These are phyloP conservation scores for Solenopsis fugax DNA, from an alignment of 1,140 invertebrate species.

Conservation along the genomic window DNA sequence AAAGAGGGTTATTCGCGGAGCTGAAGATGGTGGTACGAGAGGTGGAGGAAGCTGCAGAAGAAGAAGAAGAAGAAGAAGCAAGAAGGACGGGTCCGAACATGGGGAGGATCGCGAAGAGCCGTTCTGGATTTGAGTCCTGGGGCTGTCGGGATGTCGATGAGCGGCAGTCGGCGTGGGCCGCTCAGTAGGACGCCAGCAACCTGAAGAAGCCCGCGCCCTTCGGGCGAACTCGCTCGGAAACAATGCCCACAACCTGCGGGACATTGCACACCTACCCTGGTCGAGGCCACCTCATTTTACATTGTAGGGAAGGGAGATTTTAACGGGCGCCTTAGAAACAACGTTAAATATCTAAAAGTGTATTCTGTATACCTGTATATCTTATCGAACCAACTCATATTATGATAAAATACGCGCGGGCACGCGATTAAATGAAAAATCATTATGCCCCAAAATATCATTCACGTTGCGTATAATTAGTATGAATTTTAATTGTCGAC, in stretches of 20 bases:
- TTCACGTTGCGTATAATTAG: not conserved
- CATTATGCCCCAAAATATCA: not conserved
- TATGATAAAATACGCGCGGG: not conserved
- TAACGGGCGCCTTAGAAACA: conserved; percentile 17
- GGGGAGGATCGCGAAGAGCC: conserved; percentile 71
- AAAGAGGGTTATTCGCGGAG: conserved; percentile 42
- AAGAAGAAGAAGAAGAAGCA: conserved; percentile 37
- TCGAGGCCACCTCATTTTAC: conserved; percentile 72
- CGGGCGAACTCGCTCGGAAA: conserved; percentile 80
- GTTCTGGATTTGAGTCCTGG: conserved; percentile 79
- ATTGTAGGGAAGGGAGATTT: conserved; percentile 55
- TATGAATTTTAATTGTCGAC: not conserved
- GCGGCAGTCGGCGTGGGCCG: conserved; percentile 85
- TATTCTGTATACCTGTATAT: not conserved
- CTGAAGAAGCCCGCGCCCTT: conserved; percentile 86
- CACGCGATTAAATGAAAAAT: not conserved
- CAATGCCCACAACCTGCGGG: conserved; percentile 79
- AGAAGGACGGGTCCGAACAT: conserved; percentile 42
- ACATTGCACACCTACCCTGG: conserved; percentile 69
- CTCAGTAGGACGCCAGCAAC: conserved; percentile 85
- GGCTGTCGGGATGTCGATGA: conserved; percentile 84
- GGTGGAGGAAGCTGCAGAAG: conserved; percentile 34
- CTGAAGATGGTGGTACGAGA: conserved; percentile 16
- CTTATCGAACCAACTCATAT: not conserved
- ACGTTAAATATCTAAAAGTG: conserved; percentile 11